Conservation (phyloP, 2,113 vertebrate genomes). For the Dolichotis patagonum region DNA sequence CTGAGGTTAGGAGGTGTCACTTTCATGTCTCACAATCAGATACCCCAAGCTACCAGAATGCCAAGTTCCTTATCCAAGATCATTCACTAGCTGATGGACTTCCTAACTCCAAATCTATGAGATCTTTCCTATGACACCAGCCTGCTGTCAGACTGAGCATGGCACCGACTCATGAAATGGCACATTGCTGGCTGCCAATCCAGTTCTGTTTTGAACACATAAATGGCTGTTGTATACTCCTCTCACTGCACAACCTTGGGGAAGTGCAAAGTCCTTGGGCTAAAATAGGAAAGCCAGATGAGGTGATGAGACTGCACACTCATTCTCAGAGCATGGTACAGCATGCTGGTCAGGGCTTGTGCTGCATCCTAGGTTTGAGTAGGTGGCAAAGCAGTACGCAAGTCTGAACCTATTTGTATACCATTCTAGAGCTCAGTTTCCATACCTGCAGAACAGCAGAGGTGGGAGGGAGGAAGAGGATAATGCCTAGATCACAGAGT, state of each 20-base stretch:
- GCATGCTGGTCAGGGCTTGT: fast-evolving
- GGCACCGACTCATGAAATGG: fast-evolving
- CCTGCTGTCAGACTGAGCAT: neutral
- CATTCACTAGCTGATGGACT: neutral
- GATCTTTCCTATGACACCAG: neutral
- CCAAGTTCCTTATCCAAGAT: neutral
- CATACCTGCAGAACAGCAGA: neutral
- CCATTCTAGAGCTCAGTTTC: neutral
- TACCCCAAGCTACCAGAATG: neutral
- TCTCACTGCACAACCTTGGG: no score
- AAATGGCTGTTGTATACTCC: fast-evolving
- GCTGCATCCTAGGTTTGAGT: neutral
- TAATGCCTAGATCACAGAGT: neutral
- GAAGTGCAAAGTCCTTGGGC: neutral
- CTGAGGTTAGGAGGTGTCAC: neutral
- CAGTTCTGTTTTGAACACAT: neutral
- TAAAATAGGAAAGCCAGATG: neutral
- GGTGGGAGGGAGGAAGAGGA: neutral
- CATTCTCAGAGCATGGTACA: neutral
- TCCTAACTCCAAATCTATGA: neutral
- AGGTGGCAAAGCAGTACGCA: neutral
- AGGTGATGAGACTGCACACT: neutral
- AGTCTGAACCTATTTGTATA: neutral
- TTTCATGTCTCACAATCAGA: neutral
- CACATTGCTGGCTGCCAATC: neutral